Conservation (phyloP, 2,888 invertebrate genomes). For the Nasonovia ribisnigri region DNA sequence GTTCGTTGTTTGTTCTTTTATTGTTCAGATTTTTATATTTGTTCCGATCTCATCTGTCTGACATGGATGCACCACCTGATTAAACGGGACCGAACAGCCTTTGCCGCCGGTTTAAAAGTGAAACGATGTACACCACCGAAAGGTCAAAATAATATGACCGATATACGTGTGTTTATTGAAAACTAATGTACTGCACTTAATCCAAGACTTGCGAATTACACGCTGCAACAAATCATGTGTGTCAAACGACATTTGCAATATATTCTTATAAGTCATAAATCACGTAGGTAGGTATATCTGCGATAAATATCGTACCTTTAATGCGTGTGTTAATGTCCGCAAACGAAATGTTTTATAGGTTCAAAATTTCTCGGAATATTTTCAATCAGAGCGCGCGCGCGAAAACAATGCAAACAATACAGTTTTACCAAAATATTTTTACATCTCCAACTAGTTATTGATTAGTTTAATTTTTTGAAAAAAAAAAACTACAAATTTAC, state of each 20-base stretch:
- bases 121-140: constrained; percentile 23
- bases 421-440: background rate
- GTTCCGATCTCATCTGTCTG: background rate
- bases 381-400: background rate
- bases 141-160: constrained; percentile 36
- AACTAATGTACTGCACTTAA: constrained; percentile 60
- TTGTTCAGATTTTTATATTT: background rate
- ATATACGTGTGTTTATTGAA: constrained; percentile 53
- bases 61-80: background rate
- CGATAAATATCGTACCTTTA: background rate
- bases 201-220: background rate
- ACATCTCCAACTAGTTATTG: background rate
- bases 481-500: background rate
- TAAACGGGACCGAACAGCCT: background rate
- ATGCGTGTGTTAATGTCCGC: background rate
- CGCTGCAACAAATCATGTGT: constrained; percentile 42
- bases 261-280: constrained; percentile 50
- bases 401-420: background rate
- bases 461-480: background rate
- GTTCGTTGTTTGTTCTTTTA: background rate
- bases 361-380: background rate
- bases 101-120: background rate
- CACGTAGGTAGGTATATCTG: background rate
- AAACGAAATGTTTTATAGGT: background rate
- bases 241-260: constrained; percentile 42